Evolutionary conservation across 37 sponge, comb jelly and placozoan genomes (phyloP), one percentile per base, ranked within the genome.

Genomic region (Eunapius fragilis): DNA sequence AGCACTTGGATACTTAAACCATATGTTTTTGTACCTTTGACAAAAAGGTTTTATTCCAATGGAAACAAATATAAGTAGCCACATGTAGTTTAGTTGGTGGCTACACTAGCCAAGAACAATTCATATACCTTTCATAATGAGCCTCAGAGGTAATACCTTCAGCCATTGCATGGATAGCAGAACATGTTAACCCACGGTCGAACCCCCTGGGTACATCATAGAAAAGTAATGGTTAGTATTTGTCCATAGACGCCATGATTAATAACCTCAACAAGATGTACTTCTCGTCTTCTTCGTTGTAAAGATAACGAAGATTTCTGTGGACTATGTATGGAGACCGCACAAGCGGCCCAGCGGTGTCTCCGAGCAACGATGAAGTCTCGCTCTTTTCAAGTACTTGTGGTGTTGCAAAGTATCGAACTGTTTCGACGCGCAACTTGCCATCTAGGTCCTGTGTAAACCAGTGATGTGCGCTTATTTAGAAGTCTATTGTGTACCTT

Each of bases 361-460:
- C 14, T 58, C 67, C 49, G 0, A 50, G 28, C 26, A 58, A 58
- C 58, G 58, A 58, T 13, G 58, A 58, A 1, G 58, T 58, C 14
- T 58, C 58, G 58, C 58, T 58, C 58, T 11, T 58, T 10, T 58
- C 58, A 17, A 11, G 17, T 17, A 11, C 58, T 58, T 58, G 58
- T 0, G 58, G 58, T 19, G 22, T 17, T 24, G 45, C 35, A 17
- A 45, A 68, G 22, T 36, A 33, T 23, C 25, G 24, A 2, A 71
- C 86, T 36, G 25, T n/a, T 47, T 85, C 79, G 25, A 91, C 92
- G 48, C 88, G 73, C 26, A 68, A 31, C 41, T 91, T 87, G 34
- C 80, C 87, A 91, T 91, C 84, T 22, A 84, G 25, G 79, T 91
- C 92, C 92, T 91, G 74, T 3, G 26, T 58, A 38, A 33, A 31